Conservation (phyloP, 2,113 vertebrate species). For the Willisornis vidua region DNA sequence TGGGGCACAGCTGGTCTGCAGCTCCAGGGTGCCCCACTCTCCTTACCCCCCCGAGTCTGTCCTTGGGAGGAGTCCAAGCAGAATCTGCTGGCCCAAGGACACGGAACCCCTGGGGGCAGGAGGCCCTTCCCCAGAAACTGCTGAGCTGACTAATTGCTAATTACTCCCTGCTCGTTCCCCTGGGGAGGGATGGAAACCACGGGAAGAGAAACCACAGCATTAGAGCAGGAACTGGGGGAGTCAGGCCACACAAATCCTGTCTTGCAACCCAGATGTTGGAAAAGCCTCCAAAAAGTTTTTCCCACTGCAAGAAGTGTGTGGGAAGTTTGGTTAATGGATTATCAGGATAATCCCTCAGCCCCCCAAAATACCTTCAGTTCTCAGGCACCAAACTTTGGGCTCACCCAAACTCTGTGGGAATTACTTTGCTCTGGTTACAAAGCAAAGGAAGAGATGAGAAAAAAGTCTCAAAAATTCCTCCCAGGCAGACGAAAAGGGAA, state of each 20-base stretch:
- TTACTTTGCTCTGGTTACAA: neutral
- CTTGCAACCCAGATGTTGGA: too few relatives aligned
- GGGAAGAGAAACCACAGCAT: rapidly evolving
- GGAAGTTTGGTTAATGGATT: neutral
- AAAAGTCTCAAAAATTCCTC: neutral
- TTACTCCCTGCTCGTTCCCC: neutral
- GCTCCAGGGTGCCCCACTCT: neutral
- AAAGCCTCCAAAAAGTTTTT: neutral
- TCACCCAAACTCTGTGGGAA: neutral
- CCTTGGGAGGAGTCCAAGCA: neutral
- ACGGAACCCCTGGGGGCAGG: neutral
- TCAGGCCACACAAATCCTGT: neutral
- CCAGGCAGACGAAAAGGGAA: neutral
- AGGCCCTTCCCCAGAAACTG: neutral
- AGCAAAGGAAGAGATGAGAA: neutral
- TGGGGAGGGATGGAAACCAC: neutral
- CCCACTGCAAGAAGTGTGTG: neutral
- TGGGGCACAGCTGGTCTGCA: neutral
- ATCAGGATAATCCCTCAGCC: neutral
- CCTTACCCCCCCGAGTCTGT: rapidly evolving
- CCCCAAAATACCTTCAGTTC: neutral
- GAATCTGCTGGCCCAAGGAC: neutral
- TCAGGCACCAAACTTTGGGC: rapidly evolving
- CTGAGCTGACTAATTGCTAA: neutral
- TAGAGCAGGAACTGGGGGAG: neutral